A percentile compares a stretch with the other conserved stretches of the same genome.
phyloP scores from a whole-genome alignment of 2,888 invertebrate species.

The Trisateles emortualis region DNA sequence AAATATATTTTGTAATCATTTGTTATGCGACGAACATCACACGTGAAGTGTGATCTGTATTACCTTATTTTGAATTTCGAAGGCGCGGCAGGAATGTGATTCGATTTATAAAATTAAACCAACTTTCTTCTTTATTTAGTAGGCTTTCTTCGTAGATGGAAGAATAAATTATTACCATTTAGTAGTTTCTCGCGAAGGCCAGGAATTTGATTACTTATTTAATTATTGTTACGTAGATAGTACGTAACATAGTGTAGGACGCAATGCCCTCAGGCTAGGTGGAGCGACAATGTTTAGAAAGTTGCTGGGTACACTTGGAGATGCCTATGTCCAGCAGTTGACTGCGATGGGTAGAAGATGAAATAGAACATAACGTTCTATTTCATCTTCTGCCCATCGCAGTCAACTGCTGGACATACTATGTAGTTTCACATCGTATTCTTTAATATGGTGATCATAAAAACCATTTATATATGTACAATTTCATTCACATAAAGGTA shows the following conservation, averaged over 20 bases:
- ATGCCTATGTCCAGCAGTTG: too few relatives aligned
- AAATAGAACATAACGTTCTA: too few relatives aligned
- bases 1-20: slow-evolving; percentile 36
- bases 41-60: slow-evolving; percentile 54
- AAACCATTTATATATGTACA: slow-evolving; percentile 25
- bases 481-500: slow-evolving; percentile 31
- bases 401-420: too few relatives aligned
- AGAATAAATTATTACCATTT: slow-evolving; percentile 18
- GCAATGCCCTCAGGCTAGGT: too few relatives aligned
- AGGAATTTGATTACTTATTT: neutral
- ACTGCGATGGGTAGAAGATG: too few relatives aligned
- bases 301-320: too few relatives aligned
- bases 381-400: too few relatives aligned
- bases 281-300: too few relatives aligned
- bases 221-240: slow-evolving; percentile 2
- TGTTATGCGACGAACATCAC: slow-evolving; percentile 59
- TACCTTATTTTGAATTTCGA: slow-evolving; percentile 70
- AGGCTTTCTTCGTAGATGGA: slow-evolving; percentile 25
- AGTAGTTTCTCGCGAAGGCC: slow-evolving; percentile 2
- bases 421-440: slow-evolving; percentile 23
- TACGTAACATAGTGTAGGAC: neutral
- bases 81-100: slow-evolving; percentile 61
- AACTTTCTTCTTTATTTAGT: slow-evolving; percentile 52
- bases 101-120: slow-evolving; percentile 61
- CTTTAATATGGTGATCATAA: slow-evolving; percentile 23